Conservation (phyloP, 2,113 vertebrate species). For the Pseudonaja textilis region DNA sequence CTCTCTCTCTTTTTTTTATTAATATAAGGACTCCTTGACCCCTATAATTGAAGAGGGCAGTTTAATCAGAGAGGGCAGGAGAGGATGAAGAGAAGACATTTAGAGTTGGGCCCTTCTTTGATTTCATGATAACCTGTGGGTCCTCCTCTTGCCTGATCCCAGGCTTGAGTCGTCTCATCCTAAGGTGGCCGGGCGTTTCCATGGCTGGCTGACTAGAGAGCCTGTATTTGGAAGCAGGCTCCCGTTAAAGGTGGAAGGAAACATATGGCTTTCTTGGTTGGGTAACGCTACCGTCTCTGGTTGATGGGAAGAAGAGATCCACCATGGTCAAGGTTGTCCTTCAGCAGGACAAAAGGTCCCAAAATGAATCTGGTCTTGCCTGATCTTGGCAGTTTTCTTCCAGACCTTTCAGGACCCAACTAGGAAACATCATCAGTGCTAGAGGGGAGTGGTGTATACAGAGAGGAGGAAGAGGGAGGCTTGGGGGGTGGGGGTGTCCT, state of each 20-base stretch:
- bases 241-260: not conserved
- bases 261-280: not conserved
- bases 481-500: not conserved
- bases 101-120: not conserved
- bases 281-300: not conserved
- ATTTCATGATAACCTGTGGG: not conserved
- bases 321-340: not conserved
- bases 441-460: not conserved
- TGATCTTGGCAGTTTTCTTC: not conserved
- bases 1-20: slow-evolving; percentile 31
- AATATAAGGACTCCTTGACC: slow-evolving; percentile 32
- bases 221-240: not conserved
- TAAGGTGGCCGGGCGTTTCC: not conserved
- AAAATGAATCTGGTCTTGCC: not conserved
- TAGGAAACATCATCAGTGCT: not conserved
- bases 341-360: not conserved
- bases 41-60: slow-evolving; percentile 46
- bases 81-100: not conserved
- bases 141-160: accelerated
- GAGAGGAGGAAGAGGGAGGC: too few species aligned
- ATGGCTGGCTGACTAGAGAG: not conserved
- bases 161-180: not conserved
- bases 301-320: not conserved
- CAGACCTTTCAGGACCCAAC: not conserved
- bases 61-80: not conserved